Percentiles rank a stretch among this genome's conserved stretches.
phyloP scores from a whole-genome alignment of 1,140 invertebrate species.

The Homalodisca vitripennis region DNA sequence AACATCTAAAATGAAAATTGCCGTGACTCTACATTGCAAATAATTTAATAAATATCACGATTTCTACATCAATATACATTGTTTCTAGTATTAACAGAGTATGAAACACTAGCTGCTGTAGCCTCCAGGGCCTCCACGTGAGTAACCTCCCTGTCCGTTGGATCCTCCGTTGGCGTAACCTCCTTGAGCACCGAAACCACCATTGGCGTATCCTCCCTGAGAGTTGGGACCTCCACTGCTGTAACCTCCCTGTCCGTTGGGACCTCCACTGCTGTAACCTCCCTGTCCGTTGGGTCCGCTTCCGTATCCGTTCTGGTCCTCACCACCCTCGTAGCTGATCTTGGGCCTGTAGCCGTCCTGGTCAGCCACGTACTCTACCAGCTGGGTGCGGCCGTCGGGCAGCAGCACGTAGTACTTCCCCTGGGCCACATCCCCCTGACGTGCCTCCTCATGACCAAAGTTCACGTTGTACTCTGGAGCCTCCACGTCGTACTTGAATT shows the following conservation, averaged over 20 bases:
- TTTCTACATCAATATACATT: not conserved
- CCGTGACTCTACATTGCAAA: too few relatives aligned
- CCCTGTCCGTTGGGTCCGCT: not conserved
- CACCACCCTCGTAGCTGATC: constrained; percentile 59
- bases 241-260: not conserved
- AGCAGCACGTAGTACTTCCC: constrained; percentile 82
- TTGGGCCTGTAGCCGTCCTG: constrained; percentile 76
- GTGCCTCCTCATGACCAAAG: constrained; percentile 77
- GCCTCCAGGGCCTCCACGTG: too few relatives aligned
- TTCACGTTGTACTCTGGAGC: constrained; percentile 71
- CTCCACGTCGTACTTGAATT: constrained; percentile 81
- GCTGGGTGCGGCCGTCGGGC: constrained; percentile 73
- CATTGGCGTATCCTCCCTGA: not conserved
- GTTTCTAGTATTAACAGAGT: not conserved
- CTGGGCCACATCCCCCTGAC: constrained; percentile 73
- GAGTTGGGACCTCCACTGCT: not conserved
- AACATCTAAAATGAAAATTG: too few relatives aligned
- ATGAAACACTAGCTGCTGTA: not conserved
- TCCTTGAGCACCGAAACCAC: too few relatives aligned
- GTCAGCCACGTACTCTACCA: constrained; percentile 80
- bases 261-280: not conserved
- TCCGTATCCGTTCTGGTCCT: not conserved
- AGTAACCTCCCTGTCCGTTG: too few relatives aligned
- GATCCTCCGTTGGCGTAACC: too few relatives aligned
- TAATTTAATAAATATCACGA: constrained; percentile 1